phyloP scores from a whole-genome alignment of 1,140 invertebrate genomes.

The Drosophila ogumai region DNA sequence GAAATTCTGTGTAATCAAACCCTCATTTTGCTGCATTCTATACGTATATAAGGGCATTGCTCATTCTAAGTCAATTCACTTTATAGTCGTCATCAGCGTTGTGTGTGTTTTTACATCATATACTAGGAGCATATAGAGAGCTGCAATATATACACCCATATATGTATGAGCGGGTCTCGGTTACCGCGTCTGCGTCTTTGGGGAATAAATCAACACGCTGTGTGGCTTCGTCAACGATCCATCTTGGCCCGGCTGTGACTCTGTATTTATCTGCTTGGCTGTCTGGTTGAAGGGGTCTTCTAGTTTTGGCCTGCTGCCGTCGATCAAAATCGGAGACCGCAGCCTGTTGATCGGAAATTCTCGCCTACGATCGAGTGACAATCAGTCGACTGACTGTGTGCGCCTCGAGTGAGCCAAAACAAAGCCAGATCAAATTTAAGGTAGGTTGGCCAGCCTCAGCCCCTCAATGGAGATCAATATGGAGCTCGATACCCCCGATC shows the following conservation, averaged over 20 bases:
- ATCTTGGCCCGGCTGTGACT: slow-evolving; percentile 56
- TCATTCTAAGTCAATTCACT: slow-evolving; percentile 26
- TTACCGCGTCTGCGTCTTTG: slow-evolving; percentile 70
- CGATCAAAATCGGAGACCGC: slow-evolving; percentile 64
- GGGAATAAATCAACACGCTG: slow-evolving; percentile 84
- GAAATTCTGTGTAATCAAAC: slow-evolving; percentile 36
- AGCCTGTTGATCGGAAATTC: slow-evolving; percentile 80
- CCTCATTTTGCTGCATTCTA: slow-evolving; percentile 14
- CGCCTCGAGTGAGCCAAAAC: slow-evolving; percentile 39
- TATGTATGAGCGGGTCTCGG: slow-evolving; percentile 46
- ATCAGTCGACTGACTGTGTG: slow-evolving; percentile 59
- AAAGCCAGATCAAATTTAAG: slow-evolving; percentile 64
- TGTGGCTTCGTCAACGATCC: slow-evolving; percentile 84
- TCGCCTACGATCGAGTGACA: slow-evolving; percentile 81
- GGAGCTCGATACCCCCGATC: slow-evolving; percentile 15
- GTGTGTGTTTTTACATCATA: slow-evolving; percentile 46
- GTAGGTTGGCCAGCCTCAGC: slow-evolving; percentile 60
- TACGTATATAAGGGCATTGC: slow-evolving; percentile 44
- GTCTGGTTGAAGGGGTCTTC: slow-evolving; percentile 45
- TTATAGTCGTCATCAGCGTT: slow-evolving; percentile 26
- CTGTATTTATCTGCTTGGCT: slow-evolving; percentile 8
- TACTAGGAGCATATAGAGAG: slow-evolving; percentile 25
- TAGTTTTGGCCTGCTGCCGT: slow-evolving; percentile 74
- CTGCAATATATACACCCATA: slow-evolving; percentile 26
- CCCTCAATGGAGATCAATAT: slow-evolving; percentile 68